Percentiles rank a stretch among this genome's conserved stretches.
phyloP scores from a whole-genome alignment of 2,888 invertebrate species.

The Eupithecia tripunctaria region DNA sequence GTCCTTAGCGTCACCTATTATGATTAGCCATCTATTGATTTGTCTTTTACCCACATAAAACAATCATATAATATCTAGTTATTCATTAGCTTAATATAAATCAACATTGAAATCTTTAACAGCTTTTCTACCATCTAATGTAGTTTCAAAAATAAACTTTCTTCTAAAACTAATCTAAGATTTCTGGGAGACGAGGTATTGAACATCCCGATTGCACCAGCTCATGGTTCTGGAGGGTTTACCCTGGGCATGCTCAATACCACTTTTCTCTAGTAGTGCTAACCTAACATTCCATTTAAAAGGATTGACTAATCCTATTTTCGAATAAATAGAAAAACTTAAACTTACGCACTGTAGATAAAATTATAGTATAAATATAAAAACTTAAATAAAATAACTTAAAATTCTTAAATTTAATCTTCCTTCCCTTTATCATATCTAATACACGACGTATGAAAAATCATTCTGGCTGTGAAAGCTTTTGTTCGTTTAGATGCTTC shows the following conservation, averaged over 20 bases:
- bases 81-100: conserved; percentile 77
- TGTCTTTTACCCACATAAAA: conserved; percentile 44
- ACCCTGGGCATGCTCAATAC: conserved; percentile 47
- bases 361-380: conserved; percentile 73
- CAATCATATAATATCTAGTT: conserved; percentile 64
- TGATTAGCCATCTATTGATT: conserved; percentile 41
- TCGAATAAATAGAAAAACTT: conserved; percentile 75
- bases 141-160: conserved; percentile 78
- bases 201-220: conserved; percentile 19
- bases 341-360: conserved; percentile 83
- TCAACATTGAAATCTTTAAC: conserved; percentile 73
- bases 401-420: conserved; percentile 65
- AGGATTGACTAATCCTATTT: conserved; percentile 69
- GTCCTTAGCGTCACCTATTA: conserved; percentile 48
- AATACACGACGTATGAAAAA: conserved; percentile 76
- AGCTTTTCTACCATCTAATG: conserved; percentile 73
- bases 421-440: conserved; percentile 79
- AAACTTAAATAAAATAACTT: conserved; percentile 66
- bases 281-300: conserved; percentile 77
- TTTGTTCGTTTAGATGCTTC: conserved; percentile 74
- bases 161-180: conserved; percentile 80
- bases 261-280: conserved; percentile 66
- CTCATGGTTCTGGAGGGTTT: neutral
- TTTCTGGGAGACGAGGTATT: conserved; percentile 58
- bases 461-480: conserved; percentile 84